phyloP scores from a whole-genome alignment of 1,140 invertebrate genomes.

The Heliothis subflexa region DNA sequence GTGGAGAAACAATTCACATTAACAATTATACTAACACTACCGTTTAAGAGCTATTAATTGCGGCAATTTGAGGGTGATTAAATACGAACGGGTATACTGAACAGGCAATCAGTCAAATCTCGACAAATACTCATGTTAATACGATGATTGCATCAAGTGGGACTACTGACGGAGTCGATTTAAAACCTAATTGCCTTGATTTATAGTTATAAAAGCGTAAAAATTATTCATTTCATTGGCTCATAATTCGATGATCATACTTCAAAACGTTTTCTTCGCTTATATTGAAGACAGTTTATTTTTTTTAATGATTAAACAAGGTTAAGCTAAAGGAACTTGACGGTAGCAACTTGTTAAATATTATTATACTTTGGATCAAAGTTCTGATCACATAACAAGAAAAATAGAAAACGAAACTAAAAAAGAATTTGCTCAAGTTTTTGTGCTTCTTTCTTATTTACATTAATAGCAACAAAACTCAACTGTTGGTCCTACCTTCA shows the following conservation, averaged over 20 bases:
- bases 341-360: too few species aligned
- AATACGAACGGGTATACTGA: constrained; percentile 58
- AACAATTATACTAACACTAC: constrained; percentile 40
- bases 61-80: constrained; percentile 60
- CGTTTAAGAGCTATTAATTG: constrained; percentile 55
- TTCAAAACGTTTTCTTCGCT: background rate
- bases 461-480: too few species aligned
- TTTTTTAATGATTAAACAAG: background rate
- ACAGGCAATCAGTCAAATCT: constrained; percentile 62
- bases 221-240: background rate
- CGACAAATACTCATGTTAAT: constrained; percentile 62
- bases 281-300: background rate
- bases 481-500: too few species aligned
- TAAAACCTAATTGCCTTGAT: constrained; percentile 54
- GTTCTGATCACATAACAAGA: too few species aligned
- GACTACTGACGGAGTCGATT: constrained; percentile 51
- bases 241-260: background rate
- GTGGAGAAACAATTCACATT: constrained; percentile 37
- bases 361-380: too few species aligned
- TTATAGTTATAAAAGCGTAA: constrained; percentile 37
- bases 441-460: too few species aligned
- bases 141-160: constrained; percentile 59
- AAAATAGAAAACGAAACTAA: too few species aligned
- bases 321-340: background rate
- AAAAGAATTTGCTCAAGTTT: too few species aligned